These are phyloP conservation scores for Tachysurus fulvidraco DNA, from an alignment of 2,113 vertebrate species.

Conservation along the genomic window DNA sequence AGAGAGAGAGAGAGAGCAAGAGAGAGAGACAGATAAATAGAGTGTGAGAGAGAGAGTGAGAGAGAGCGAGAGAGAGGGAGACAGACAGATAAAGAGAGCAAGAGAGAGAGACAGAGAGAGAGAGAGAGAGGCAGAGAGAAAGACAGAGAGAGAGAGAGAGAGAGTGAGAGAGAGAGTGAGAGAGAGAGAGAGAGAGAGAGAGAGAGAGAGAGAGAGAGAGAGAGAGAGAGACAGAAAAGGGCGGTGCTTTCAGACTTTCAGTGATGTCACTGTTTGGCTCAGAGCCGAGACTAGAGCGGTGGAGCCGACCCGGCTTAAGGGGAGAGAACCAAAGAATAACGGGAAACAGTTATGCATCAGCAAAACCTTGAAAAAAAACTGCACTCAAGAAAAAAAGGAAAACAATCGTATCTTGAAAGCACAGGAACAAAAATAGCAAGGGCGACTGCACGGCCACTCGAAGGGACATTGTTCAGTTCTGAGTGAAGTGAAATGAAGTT, in stretches of 20 bases:
- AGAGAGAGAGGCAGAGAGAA: conserved; percentile 1
- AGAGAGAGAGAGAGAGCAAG: conserved; percentile 12
- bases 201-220: conserved; percentile 4
- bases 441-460: conserved; percentile 53
- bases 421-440: conserved; percentile 79
- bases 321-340: conserved; percentile 85
- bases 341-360: conserved; percentile 90
- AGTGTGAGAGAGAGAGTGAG: not conserved
- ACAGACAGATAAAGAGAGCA: too few species aligned
- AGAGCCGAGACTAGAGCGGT: conserved; percentile 66
- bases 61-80: conserved; percentile 1
- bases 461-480: conserved; percentile 44
- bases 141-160: conserved; percentile 36
- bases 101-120: not conserved
- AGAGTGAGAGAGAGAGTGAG: conserved; percentile 7
- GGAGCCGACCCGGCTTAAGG: conserved; percentile 67
- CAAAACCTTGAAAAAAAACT: conserved; percentile 73
- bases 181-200: not conserved
- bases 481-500: conserved; percentile 21
- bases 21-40: conserved; percentile 45
- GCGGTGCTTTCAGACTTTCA: conserved; percentile 58
- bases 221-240: conserved; percentile 42
- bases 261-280: conserved; percentile 72
- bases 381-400: conserved; percentile 64
- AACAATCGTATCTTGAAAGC: conserved; percentile 85